Evolutionary conservation across 2,888 invertebrate genomes (phyloP).

Genomic region (Lepidochrysops patricia): DNA sequence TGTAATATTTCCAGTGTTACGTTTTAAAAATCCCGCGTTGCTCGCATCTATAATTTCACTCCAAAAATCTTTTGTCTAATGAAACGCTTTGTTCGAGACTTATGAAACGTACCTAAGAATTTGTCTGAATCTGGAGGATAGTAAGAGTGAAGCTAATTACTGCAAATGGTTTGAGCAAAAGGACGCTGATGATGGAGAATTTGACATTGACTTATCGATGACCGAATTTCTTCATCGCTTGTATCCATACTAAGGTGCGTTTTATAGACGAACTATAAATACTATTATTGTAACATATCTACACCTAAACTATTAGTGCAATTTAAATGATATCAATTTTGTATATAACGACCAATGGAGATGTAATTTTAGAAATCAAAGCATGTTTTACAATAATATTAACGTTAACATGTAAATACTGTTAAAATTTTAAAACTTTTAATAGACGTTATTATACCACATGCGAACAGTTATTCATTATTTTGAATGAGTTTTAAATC

Average conservation of each 20-base stretch:
- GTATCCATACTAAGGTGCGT: background rate
- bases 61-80: background rate
- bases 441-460: background rate
- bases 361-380: background rate
- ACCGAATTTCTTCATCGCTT: too few species aligned
- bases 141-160: background rate
- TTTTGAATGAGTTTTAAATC: background rate
- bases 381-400: background rate
- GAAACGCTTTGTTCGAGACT: background rate
- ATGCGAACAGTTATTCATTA: background rate
- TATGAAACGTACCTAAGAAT: background rate
- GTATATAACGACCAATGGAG: conserved; percentile 8
- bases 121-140: background rate
- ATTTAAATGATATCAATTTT: conserved; percentile 12
- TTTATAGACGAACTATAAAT: background rate
- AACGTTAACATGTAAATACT: background rate
- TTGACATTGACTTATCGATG: too few species aligned
- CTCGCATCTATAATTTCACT: background rate
- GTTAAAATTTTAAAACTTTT: background rate
- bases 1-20: background rate
- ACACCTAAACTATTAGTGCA: background rate
- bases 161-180: background rate
- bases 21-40: background rate
- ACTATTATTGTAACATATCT: conserved; percentile 2
- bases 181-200: too few species aligned